Percentiles rank a stretch among this genome's conserved stretches.
Conservation (phyloP, 2,888 invertebrate species). For the Oxycera nigricornis region DNA sequence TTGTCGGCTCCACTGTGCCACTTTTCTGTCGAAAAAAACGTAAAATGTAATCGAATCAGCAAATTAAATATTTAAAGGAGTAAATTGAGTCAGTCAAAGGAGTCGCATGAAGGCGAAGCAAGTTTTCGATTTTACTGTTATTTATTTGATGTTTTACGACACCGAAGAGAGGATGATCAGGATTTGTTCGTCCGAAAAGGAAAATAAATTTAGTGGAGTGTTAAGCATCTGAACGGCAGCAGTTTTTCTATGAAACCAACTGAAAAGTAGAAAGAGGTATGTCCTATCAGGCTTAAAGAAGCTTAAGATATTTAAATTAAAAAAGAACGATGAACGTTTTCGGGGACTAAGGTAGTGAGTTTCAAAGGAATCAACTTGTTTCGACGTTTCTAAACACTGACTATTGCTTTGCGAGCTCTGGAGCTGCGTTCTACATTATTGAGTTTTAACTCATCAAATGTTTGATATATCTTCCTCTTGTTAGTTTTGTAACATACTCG, state of each 20-base stretch:
- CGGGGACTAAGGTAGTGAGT: too few species aligned
- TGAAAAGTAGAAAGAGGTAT: too few species aligned
- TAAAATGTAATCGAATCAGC: constrained; percentile 31
- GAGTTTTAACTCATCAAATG: too few species aligned
- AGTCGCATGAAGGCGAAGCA: not conserved
- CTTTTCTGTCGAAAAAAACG: not conserved
- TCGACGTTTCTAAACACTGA: too few species aligned
- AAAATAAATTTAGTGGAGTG: not conserved
- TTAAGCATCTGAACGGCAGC: not conserved
- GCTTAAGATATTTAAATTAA: not conserved
- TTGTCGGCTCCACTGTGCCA: not conserved
- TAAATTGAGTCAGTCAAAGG: constrained; percentile 32
- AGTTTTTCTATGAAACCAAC: not conserved
- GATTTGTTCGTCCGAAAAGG: not conserved
- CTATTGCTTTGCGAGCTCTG: too few species aligned
- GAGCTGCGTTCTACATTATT: too few species aligned
- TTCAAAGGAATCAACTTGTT: too few species aligned
- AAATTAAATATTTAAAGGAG: constrained; percentile 39
- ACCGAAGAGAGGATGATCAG: not conserved
- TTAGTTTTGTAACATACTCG: too few species aligned
- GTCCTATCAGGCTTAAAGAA: not conserved
- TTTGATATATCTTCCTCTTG: too few species aligned
- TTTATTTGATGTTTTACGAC: constrained; percentile 1
- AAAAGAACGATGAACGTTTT: too few species aligned
- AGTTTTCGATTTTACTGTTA: constrained; percentile 12